Base-by-base conservation (phyloP, 2,113 vertebrate species). In the Columba livia region DNA sequence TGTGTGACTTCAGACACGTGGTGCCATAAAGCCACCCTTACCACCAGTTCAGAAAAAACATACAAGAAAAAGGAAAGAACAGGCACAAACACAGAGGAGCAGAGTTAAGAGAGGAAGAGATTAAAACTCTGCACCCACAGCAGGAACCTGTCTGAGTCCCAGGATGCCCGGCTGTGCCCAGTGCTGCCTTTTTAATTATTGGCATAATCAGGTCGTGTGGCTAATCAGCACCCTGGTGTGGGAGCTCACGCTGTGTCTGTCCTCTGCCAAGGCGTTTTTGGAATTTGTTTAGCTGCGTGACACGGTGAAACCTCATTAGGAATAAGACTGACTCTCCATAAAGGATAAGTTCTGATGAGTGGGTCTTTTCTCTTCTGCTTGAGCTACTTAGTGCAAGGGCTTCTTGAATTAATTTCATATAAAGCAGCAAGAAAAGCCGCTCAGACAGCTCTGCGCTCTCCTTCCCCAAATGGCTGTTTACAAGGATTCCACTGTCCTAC, bases 281-380 rank as follows among this genome's bases (percentile, higher is more conserved):
- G 78, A 72, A 88, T 85, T 81, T 60, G 38, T 79, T 94, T 89
- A 89, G 66, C 89, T 93, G 69, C 73, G 82, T 0, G 12, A 54
- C 58, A 69, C 40, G 40, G 70, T n/a, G 75, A 94, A 85, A 84
- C 80, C 80, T 96, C 93, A 66, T 88, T 79, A 94, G 54, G 75
- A 88, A 61, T 78, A 54, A 83, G 91, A 86, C 8, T 2, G 5
- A 61, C 74, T 79, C 73, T 95, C 79, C 74, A 84, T 69, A 92
- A 95, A 88, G 79, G 71, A 69, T 95, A 84, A 90, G 69, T 88
- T 92, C 86, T 93, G 91, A 93, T 88, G 70, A 96, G 81, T 90
- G 75, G 15, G 29, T 83, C 85, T 95, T 97, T 92, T 92, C 53
- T 90, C 61, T 90, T 85, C 62, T 92, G 58, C 83, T 57, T 53